Evolutionary conservation across 53 echinoderm and acorn worm species (phyloP).

Genomic region (Zoroaster sp.): DNA sequence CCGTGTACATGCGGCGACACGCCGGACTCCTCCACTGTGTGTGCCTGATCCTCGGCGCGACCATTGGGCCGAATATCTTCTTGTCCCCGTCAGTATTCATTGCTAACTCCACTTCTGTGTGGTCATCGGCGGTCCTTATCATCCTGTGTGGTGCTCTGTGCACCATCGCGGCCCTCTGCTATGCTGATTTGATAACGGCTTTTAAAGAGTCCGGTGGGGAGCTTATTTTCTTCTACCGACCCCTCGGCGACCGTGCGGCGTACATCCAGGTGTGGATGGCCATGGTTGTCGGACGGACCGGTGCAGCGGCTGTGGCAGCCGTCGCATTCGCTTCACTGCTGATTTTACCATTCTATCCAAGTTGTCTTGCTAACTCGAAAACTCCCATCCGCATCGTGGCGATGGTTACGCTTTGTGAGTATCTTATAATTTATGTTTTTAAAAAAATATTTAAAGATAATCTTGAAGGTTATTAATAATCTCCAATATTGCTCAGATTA

Average conservation of each 20-base stretch:
- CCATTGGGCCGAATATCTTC: slow-evolving; percentile 77
- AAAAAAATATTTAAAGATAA: not conserved
- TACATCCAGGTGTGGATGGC: slow-evolving; percentile 62
- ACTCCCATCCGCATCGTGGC: slow-evolving; percentile 45
- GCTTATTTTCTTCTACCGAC: slow-evolving; percentile 50
- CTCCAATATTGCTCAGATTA: too few species aligned
- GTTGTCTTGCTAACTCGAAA: slow-evolving; percentile 10
- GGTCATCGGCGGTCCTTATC: not conserved
- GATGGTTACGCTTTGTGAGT: slow-evolving; percentile 40
- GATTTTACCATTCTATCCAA: slow-evolving; percentile 7
- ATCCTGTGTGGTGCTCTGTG: slow-evolving; percentile 34
- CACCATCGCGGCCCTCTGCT: slow-evolving; percentile 72
- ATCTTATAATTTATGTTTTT: not conserved
- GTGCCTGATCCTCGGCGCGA: slow-evolving; percentile 74
- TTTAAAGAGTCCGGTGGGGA: slow-evolving; percentile 87
- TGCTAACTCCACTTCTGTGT: slow-evolving; percentile 37
- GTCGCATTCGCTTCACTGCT: slow-evolving; percentile 34
- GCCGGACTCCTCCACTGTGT: slow-evolving; percentile 67
- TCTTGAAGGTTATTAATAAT: too few species aligned
- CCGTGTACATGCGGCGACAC: slow-evolving; percentile 44
- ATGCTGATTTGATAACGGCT: slow-evolving; percentile 71
- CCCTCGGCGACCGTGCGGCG: slow-evolving; percentile 41
- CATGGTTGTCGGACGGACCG: slow-evolving; percentile 36
- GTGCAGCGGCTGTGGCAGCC: slow-evolving; percentile 25
- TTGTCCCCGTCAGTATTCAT: slow-evolving; percentile 69